These are phyloP conservation scores for Remorina albescens DNA, from an alignment of 2,797 vertebrate genomes.

Conservation along the genomic window DNA sequence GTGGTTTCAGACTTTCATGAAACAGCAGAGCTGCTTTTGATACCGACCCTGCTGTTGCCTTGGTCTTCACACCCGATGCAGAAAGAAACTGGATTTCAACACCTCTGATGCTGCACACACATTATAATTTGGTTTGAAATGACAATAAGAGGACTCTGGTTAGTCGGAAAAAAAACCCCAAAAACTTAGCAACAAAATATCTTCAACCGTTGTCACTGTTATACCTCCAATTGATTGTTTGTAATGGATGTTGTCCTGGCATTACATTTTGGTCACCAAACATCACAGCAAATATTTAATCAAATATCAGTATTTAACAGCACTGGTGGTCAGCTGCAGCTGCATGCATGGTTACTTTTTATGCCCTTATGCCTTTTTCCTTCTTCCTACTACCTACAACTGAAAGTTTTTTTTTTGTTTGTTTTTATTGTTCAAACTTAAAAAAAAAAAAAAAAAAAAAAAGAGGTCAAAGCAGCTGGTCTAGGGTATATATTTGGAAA, in stretches of 20 bases:
- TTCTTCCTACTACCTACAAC: conserved; percentile 1
- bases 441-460: neutral
- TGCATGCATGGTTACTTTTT: neutral
- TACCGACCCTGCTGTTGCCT: too few relatives aligned
- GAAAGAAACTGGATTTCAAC: too few relatives aligned
- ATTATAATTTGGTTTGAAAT: too few relatives aligned
- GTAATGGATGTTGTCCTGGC: too few relatives aligned
- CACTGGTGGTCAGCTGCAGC: neutral
- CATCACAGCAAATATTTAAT: neutral
- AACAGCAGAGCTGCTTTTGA: too few relatives aligned
- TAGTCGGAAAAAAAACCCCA: neutral
- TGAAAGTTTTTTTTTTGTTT: conserved; percentile 42
- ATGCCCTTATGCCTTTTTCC: neutral
- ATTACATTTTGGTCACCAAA: neutral
- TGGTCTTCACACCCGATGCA: too few relatives aligned
- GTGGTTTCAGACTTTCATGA: conserved; percentile 16
- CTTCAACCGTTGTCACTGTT: too few relatives aligned
- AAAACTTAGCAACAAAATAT: too few relatives aligned
- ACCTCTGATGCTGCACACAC: too few relatives aligned
- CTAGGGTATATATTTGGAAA: conserved; percentile 23
- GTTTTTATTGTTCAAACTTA: conserved; percentile 11
- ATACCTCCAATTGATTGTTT: too few relatives aligned
- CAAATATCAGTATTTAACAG: too few relatives aligned
- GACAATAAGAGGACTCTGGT: neutral
- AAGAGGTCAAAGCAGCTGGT: neutral